Conservation (phyloP, 1,140 invertebrate species). For the Drosophila grimshawi region DNA sequence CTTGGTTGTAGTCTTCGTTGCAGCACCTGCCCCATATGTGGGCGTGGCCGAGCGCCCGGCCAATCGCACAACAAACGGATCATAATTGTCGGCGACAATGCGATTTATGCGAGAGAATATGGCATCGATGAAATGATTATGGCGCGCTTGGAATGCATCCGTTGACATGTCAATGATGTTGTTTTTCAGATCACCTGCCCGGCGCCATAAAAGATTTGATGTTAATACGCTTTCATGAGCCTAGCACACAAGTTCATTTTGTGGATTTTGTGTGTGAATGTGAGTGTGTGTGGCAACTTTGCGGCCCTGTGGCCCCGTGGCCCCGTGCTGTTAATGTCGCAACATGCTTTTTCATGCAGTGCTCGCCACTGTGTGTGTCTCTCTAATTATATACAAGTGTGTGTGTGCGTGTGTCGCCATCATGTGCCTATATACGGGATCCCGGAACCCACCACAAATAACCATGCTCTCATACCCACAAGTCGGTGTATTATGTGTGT, state of each 20-base stretch:
- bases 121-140: slow-evolving; percentile 93
- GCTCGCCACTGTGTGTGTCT: slow-evolving; percentile 42
- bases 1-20: slow-evolving; percentile 41
- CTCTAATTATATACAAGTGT: slow-evolving; percentile 58
- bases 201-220: slow-evolving; percentile 44
- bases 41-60: slow-evolving; percentile 85
- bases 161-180: slow-evolving; percentile 83
- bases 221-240: slow-evolving; percentile 51
- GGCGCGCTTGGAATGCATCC: slow-evolving; percentile 80
- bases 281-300: slow-evolving; percentile 1
- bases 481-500: slow-evolving; percentile 16
- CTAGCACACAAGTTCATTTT: slow-evolving; percentile 41
- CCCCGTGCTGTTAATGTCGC: slow-evolving; percentile 30
- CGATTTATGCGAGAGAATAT: slow-evolving; percentile 92
- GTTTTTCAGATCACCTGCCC: slow-evolving; percentile 81
- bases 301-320: slow-evolving; percentile 13
- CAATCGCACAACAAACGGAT: slow-evolving; percentile 92
- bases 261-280: slow-evolving; percentile 20
- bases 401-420: slow-evolving; percentile 22
- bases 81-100: slow-evolving; percentile 90
- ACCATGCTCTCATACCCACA: slow-evolving; percentile 9
- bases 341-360: slow-evolving; percentile 50
- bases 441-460: slow-evolving; percentile 30
- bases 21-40: slow-evolving; percentile 10
- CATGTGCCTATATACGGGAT: background rate